phyloP scores from a whole-genome alignment of 2,113 vertebrate genomes.

The Passerina amoena region DNA sequence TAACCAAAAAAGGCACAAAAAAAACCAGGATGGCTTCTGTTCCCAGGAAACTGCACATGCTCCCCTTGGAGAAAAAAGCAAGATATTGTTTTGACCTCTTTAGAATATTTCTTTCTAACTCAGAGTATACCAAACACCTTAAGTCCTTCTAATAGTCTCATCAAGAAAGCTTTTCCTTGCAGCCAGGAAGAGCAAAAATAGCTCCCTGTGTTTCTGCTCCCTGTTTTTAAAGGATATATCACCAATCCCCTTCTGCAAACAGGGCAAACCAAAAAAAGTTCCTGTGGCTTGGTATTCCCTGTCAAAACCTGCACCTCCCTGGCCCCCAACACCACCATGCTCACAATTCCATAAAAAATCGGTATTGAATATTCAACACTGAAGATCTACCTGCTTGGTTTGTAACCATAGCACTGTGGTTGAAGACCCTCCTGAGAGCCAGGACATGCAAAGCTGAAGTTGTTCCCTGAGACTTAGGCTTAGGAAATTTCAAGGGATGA shows the following conservation, averaged over 20 bases:
- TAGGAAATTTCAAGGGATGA: neutral
- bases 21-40: neutral
- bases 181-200: neutral
- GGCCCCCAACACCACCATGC: neutral
- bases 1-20: neutral
- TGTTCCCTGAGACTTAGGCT: neutral
- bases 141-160: neutral
- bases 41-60: neutral
- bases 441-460: neutral
- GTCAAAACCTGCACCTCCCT: neutral
- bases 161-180: neutral
- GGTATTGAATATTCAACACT: neutral
- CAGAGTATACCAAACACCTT: fast-evolving
- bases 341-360: neutral
- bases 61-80: neutral
- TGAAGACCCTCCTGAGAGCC: neutral
- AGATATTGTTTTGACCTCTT: neutral
- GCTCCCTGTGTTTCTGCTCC: neutral
- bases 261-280: neutral
- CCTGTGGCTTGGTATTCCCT: neutral
- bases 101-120: neutral
- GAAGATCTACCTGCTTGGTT: neutral
- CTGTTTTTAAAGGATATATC: neutral
- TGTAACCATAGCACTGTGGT: neutral
- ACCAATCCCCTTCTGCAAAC: fast-evolving